Percentiles rank a stretch among this genome's conserved stretches.
phyloP scores from a whole-genome alignment of 2,797 vertebrate genomes.

The Scolopax rusticola region DNA sequence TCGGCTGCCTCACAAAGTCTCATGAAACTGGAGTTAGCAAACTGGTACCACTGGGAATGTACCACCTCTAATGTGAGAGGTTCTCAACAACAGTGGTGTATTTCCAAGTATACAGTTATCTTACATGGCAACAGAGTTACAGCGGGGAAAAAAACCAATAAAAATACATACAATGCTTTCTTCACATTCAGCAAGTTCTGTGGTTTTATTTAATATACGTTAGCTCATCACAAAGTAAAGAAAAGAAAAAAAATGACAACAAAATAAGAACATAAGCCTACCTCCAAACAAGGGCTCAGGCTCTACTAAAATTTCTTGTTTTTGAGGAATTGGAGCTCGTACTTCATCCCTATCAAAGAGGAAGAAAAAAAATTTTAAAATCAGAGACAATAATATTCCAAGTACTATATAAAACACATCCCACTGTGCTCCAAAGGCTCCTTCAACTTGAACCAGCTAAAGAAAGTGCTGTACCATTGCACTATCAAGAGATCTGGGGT shows the following conservation, averaged over 20 bases:
- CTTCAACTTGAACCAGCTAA: neutral
- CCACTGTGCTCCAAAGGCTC: neutral
- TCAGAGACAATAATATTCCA: neutral
- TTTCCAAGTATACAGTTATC: neutral
- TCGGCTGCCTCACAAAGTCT: neutral
- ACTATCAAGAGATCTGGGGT: neutral
- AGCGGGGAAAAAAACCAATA: neutral
- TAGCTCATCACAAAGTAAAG: neutral
- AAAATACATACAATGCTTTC: neutral
- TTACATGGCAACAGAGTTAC: neutral
- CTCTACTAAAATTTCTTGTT: slow-evolving; percentile 98
- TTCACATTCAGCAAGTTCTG: neutral
- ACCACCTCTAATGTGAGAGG: neutral
- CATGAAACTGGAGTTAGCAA: neutral
- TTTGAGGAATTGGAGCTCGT: slow-evolving; percentile 98
- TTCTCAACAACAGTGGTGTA: neutral
- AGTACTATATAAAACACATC: neutral
- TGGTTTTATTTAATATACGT: neutral
- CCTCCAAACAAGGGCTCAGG: slow-evolving; percentile 97
- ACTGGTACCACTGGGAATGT: neutral
- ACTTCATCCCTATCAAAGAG: slow-evolving; percentile 89
- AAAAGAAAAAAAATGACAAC: neutral
- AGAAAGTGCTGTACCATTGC: neutral
- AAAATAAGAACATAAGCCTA: slow-evolving; percentile 67
- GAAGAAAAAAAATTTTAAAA: neutral